These are phyloP conservation scores for Xiphydria camelus DNA, from an alignment of 2,888 invertebrate genomes.

Conservation along the genomic window DNA sequence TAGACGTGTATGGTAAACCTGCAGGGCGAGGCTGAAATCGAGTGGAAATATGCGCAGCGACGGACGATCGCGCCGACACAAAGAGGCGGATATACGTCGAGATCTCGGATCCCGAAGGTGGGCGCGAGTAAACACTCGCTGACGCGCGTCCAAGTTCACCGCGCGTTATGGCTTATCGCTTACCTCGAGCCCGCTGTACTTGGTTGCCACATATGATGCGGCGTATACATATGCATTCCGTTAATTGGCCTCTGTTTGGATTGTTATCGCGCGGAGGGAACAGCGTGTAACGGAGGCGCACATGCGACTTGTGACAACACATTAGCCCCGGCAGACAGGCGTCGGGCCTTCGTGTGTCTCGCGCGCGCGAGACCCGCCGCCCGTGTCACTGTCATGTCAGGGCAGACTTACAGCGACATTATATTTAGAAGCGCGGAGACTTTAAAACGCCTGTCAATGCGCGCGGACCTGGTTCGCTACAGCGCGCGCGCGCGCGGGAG, in stretches of 20 bases:
- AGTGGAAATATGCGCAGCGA: no score
- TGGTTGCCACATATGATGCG: no score
- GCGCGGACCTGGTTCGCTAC: not conserved
- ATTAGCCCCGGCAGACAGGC: conserved; percentile 40
- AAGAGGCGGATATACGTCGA: no score
- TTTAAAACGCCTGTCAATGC: conserved; percentile 37
- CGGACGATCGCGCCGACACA: no score
- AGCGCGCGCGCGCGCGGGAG: not conserved
- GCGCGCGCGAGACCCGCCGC: conserved; percentile 25
- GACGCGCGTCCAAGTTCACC: no score
- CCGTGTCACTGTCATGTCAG: conserved; percentile 38
- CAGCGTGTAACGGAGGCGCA: conserved; percentile 1
- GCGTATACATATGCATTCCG: not conserved
- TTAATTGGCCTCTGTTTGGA: not conserved
- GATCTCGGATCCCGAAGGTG: no score
- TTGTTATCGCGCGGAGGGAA: not conserved
- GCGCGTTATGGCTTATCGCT: no score
- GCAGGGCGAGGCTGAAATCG: no score
- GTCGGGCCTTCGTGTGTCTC: conserved; percentile 27
- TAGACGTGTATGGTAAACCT: no score
- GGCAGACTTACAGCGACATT: conserved; percentile 31
- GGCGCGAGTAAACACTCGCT: no score
- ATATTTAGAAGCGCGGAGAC: conserved; percentile 38
- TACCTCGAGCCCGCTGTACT: no score
- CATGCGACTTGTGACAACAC: conserved; percentile 38